phyloP scores from a whole-genome alignment of 2,113 vertebrate species.

The Genyomyrus donnyi region DNA sequence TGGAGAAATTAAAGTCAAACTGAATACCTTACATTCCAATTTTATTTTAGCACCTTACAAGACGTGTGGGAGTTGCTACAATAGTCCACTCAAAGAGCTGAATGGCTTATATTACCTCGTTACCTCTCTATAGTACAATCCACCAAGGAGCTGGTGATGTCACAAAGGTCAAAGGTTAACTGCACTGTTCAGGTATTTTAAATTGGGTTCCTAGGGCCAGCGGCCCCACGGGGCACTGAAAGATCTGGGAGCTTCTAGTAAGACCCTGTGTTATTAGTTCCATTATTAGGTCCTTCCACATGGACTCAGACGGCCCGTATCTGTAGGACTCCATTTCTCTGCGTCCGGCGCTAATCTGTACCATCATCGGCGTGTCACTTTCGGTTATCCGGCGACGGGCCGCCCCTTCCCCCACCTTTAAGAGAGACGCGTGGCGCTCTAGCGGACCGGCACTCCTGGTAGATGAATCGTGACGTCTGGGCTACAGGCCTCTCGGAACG shows the following conservation, averaged over 20 bases:
- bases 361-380: slow-evolving; percentile 4
- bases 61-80: neutral
- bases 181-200: slow-evolving; percentile 3
- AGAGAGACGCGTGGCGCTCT: neutral
- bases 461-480: slow-evolving; percentile 19
- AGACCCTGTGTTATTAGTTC: neutral
- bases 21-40: neutral
- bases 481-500: neutral
- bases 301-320: neutral
- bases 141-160: neutral
- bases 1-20: neutral
- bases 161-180: neutral
- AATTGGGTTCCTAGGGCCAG: slow-evolving; percentile 2
- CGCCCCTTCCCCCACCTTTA: neutral
- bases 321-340: neutral
- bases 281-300: neutral
- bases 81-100: neutral
- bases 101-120: neutral
- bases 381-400: neutral
- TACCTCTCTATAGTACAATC: neutral
- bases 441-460: neutral
- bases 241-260: neutral
- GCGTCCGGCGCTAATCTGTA: neutral
- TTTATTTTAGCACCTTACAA: neutral
- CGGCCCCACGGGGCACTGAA: neutral